Conservation (phyloP, 2,888 invertebrate genomes). For the Acleris cristana region DNA sequence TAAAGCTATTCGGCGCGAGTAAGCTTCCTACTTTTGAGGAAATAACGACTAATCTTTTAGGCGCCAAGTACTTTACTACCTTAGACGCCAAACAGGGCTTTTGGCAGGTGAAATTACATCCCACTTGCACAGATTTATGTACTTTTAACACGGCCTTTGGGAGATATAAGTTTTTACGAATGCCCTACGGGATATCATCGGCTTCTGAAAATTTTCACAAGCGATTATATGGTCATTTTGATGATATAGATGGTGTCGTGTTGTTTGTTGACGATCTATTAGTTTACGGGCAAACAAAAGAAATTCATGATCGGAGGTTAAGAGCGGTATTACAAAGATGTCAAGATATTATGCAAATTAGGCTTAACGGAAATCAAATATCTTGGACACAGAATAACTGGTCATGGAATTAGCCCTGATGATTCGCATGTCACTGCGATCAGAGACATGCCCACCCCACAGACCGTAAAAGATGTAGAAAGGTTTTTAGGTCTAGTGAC, state of each 20-base stretch:
- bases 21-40: constrained; percentile 35
- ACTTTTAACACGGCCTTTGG: too few species aligned
- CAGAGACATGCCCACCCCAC: constrained; percentile 35
- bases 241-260: constrained; percentile 3
- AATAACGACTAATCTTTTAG: constrained; percentile 30
- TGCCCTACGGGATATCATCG: constrained; percentile 11
- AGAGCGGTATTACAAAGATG: not conserved
- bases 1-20: constrained; percentile 36
- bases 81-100: constrained; percentile 10
- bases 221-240: not conserved
- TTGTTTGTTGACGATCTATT: not conserved
- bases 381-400: too few species aligned
- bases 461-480: constrained; percentile 38
- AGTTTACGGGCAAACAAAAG: constrained; percentile 1
- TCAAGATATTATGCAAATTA: constrained; percentile 8
- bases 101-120: not conserved
- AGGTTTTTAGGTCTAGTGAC: constrained; percentile 37
- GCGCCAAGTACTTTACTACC: constrained; percentile 33
- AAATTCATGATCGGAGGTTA: not conserved
- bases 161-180: constrained; percentile 14
- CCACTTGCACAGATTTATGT: not conserved
- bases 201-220: constrained; percentile 1
- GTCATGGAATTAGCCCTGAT: constrained; percentile 35
- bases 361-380: too few species aligned
- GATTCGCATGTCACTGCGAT: constrained; percentile 28